Base-by-base conservation (phyloP, 2,797 vertebrate species). In the Coregonus sp. region DNA sequence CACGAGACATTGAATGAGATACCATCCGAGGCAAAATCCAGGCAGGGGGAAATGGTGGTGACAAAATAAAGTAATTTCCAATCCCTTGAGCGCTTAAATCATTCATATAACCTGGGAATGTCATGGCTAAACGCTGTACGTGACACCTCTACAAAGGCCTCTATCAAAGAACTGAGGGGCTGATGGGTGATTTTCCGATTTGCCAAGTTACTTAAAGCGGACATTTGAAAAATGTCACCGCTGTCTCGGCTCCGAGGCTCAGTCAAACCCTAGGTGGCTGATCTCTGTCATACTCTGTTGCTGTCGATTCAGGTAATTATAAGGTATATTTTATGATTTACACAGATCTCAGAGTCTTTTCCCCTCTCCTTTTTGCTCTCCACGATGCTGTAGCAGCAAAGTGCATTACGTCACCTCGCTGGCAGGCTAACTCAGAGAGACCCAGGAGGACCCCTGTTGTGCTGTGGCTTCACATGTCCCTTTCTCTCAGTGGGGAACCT, bases 41-140 rank as follows among this genome's bases (percentile, higher is more conserved):
- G 68, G 54, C 12, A 29, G 66, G 77, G 78, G 78, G 74, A 29
- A 80, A 81, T 59, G 75, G 78, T 73, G 75, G 83, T 68, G 76
- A 89, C 89, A 89, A 90, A 89, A 83, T 82, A 89, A 90, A 90
- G 88, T 88, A 59, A 92, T 93, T 92, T 92, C 82, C 85, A 87
- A 78, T 90, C 86, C 80, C 72, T 67, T 75, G 76, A 87, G 85
- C 56, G 16, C 81, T 90, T 91, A 88, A 93, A 93, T 94, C 88
- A 90, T 93, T 93, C 84, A 93, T 90, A 75, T 63, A 83, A 83
- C 78, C 78, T 78, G 15, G 77, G 77, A 88, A 88, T 86, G 87
- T 88, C 86, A 81, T 74, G 83, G 86, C 86, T 83, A 87, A 87
- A 91, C 47, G 84, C 84, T 78, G 74, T 79, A 85, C 73, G 85